Percentiles rank a stretch among this genome's conserved stretches.
These are phyloP conservation scores for Cephus nigrinus DNA, from an alignment of 2,888 invertebrate genomes.

Conservation along the genomic window DNA sequence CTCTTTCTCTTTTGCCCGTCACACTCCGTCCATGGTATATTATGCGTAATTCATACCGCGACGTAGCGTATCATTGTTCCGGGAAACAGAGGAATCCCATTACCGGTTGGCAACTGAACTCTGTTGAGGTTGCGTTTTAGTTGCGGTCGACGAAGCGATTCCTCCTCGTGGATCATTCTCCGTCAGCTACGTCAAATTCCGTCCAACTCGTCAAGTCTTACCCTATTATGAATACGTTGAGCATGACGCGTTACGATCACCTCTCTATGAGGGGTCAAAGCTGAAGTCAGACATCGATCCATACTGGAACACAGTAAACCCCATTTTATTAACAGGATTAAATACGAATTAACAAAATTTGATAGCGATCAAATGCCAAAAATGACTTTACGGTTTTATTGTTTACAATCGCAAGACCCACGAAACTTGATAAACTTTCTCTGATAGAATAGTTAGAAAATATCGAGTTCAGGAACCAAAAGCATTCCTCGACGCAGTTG, in stretches of 20 bases:
- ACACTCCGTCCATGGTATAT: constrained; percentile 32
- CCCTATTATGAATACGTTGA: constrained; percentile 35
- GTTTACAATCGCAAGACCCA: too few relatives aligned
- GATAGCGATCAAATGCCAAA: too few relatives aligned
- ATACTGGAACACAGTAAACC: too few relatives aligned
- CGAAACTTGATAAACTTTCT: too few relatives aligned
- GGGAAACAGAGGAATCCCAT: constrained; percentile 64
- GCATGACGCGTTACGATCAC: not conserved
- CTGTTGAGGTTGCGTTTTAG: constrained; percentile 54
- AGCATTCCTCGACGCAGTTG: constrained; percentile 35
- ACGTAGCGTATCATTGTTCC: constrained; percentile 61
- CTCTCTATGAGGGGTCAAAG: too few relatives aligned
- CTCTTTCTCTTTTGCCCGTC: not conserved
- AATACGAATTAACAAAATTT: too few relatives aligned
- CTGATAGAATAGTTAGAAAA: constrained; percentile 22
- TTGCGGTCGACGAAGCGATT: constrained; percentile 56
- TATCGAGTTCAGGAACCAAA: constrained; percentile 40
- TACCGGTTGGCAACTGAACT: constrained; percentile 61
- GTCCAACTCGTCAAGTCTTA: constrained; percentile 36
- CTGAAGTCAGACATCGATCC: too few relatives aligned
- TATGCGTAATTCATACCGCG: constrained; percentile 62
- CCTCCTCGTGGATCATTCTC: constrained; percentile 34
- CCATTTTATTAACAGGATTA: too few relatives aligned
- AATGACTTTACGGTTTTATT: too few relatives aligned
- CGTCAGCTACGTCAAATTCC: not conserved